Percentiles rank a stretch among this genome's conserved stretches.
phyloP scores from a whole-genome alignment of 1,140 invertebrate genomes.

The Sweltsa coloradensis region DNA sequence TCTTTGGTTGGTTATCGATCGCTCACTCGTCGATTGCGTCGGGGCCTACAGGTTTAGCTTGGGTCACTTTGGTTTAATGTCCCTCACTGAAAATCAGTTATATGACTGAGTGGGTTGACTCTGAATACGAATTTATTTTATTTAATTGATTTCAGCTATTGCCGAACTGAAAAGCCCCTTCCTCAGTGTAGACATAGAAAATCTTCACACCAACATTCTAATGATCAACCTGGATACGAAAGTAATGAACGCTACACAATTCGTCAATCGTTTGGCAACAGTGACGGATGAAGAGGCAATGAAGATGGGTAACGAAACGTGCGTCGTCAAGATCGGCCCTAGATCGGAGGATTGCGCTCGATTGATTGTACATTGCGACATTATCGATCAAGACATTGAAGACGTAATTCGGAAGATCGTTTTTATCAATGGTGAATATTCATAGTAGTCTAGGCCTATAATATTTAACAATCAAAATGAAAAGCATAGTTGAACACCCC shows the following conservation, averaged over 20 bases:
- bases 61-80: no score
- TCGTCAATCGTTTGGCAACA: slow-evolving; percentile 39
- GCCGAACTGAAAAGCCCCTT: slow-evolving; percentile 27
- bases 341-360: slow-evolving; percentile 39
- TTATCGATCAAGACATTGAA: slow-evolving; percentile 45
- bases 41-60: no score
- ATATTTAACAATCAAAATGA: no score
- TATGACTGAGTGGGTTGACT: background rate
- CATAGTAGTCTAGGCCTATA: no score
- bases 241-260: slow-evolving; percentile 35
- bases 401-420: slow-evolving; percentile 47
- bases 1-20: no score
- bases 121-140: slow-evolving; percentile 5
- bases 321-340: slow-evolving; percentile 41
- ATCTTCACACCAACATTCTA: slow-evolving; percentile 68
- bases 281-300: slow-evolving; percentile 40
- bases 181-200: slow-evolving; percentile 48
- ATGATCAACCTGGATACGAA: slow-evolving; percentile 43
- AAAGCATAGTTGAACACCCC: no score
- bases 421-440: slow-evolving; percentile 41
- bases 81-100: background rate
- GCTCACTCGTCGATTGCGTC: no score
- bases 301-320: slow-evolving; percentile 30
- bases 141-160: slow-evolving; percentile 41
- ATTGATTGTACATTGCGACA: slow-evolving; percentile 54